Evolutionary conservation across 2,113 vertebrate genomes (phyloP), one percentile per base, ranked within the genome.

Genomic region (Leucopternis melanops): DNA sequence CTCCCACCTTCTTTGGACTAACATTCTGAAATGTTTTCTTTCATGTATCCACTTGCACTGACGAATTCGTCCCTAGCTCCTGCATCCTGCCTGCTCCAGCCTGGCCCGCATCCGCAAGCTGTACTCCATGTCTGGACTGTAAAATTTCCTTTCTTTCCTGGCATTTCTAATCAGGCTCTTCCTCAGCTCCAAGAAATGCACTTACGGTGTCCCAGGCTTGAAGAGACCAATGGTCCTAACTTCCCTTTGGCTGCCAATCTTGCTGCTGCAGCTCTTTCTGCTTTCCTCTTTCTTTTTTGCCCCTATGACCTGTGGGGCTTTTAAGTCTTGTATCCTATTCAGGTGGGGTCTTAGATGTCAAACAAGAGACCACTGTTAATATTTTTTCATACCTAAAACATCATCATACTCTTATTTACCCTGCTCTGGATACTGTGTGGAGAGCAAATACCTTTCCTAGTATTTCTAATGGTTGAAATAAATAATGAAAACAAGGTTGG

Each of bases 101-200:
- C 77, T 79, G 78, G 70, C 44, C n/a, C 0, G 0, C 1, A 1
- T 49, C 80, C 3, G 1, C 17, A 57, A 73, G n/a, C n/a, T 8
- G 6, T 71, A 40, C 7, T 73, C 25, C 2, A 1, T 55, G 44
- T 74, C 50, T 73, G n/a, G 69, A 13, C 63, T 78, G 38, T 47
- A 86, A 83, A 49, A 94, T 47, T 85, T 89, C 44, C 29, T 74
- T 81, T 74, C n/a, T 72, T 87, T 92, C 57, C 69, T 89, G 47
- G 16, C 18, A 71, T 89, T 92, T 94, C 54, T 89, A 79, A 72
- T 52, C n/a, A 65, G 40, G 19, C 11, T 40, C 2, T 80, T 90
- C 54, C 40, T 85, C 31, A 85, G 26, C 26, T 91, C 81, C 81
- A 75, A 73, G 40, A 89, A 94, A 67, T 78, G 42, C 26, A 36